phyloP scores from a whole-genome alignment of 2,888 invertebrate species.

The Halictus ligatus region DNA sequence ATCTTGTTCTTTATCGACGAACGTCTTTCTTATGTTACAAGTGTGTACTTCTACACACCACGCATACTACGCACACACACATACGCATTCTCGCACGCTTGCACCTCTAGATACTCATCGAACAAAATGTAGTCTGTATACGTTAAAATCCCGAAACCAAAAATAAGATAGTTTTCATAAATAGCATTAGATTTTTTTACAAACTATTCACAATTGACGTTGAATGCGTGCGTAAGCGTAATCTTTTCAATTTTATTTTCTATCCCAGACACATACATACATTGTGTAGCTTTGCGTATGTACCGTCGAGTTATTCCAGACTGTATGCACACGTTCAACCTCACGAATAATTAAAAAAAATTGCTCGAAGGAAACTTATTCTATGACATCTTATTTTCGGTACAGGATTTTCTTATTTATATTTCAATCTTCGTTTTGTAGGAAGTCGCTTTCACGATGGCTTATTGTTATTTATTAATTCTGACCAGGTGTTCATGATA shows the following conservation, averaged over 20 bases:
- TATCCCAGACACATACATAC: conserved; percentile 10
- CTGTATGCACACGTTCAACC: conserved; percentile 39
- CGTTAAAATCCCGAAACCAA: conserved; percentile 38
- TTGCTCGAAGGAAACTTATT: conserved; percentile 13
- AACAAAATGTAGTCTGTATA: conserved; percentile 37
- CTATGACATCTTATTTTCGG: conserved; percentile 41
- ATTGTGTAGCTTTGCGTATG: background rate
- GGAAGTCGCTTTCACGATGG: conserved; percentile 48
- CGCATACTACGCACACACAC: conserved; percentile 42
- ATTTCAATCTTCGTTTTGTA: conserved; percentile 39
- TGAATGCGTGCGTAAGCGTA: conserved; percentile 47
- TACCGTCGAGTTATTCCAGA: background rate
- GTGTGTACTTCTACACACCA: conserved; percentile 43
- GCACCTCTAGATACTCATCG: conserved; percentile 35
- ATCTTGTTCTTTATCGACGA: conserved; percentile 38
- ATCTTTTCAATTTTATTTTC: conserved; percentile 25
- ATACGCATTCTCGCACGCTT: conserved; percentile 3
- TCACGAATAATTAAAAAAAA: conserved; percentile 44
- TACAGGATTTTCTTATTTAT: conserved; percentile 35
- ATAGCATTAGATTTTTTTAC: conserved; percentile 33
- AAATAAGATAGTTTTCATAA: conserved; percentile 50
- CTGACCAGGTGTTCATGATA: conserved; percentile 75
- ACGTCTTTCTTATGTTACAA: conserved; percentile 48
- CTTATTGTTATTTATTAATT: conserved; percentile 76
- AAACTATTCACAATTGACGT: conserved; percentile 40